phyloP scores from a whole-genome alignment of 2,113 vertebrate species.

The Rhabdomys dilectus region DNA sequence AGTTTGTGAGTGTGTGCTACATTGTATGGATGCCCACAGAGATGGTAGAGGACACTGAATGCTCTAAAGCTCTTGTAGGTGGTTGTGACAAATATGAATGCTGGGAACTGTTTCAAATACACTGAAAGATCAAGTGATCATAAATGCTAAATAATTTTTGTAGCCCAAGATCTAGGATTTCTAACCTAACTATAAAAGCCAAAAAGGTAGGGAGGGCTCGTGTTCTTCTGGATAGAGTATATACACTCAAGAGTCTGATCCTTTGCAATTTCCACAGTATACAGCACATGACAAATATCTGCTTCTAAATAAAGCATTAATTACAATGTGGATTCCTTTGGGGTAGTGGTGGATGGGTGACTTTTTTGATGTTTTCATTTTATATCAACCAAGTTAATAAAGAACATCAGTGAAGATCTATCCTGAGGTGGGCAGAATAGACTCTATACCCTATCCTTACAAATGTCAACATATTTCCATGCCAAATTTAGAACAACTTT shows the following conservation, averaged over 20 bases:
- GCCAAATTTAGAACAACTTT: constrained; percentile 16
- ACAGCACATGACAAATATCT: constrained; percentile 10
- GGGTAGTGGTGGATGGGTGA: neutral
- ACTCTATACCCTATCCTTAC: neutral
- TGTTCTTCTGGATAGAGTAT: neutral
- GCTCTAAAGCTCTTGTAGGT: neutral
- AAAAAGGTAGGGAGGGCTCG: neutral
- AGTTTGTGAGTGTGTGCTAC: neutral
- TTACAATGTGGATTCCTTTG: neutral
- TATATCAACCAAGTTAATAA: neutral
- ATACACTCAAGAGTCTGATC: neutral
- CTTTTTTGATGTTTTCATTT: neutral
- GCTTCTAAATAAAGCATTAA: constrained; percentile 19
- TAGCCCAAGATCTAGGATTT: neutral
- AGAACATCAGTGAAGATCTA: neutral
- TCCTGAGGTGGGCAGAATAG: neutral
- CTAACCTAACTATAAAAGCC: neutral
- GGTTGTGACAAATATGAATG: neutral
- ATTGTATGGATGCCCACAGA: neutral
- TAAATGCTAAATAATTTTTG: neutral
- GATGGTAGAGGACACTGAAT: too few species aligned
- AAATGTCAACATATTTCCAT: neutral
- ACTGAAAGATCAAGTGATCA: neutral
- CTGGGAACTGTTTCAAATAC: neutral
- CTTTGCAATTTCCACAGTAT: neutral